Evolutionary conservation across 2,113 vertebrate species (phyloP).

Genomic region (Lepisosteus osseus): DNA sequence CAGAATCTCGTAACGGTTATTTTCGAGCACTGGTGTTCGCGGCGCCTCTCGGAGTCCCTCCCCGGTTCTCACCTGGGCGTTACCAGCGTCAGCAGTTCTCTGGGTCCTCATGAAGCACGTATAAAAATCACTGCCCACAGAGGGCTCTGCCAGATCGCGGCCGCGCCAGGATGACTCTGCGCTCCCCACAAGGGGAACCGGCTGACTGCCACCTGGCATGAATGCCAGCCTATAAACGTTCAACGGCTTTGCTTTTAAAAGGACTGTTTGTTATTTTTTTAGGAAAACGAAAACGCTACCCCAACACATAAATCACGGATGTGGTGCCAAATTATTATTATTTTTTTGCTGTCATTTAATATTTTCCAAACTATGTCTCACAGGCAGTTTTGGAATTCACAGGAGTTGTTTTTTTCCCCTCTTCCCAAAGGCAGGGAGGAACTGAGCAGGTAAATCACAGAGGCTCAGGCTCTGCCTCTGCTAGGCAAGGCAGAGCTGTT

Average conservation of each 20-base stretch:
- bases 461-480: no score
- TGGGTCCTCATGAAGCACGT: slow-evolving; percentile 38
- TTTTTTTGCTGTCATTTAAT: not conserved
- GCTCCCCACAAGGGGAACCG: not conserved
- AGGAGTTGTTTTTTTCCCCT: no score
- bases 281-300: no score
- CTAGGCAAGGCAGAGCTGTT: no score
- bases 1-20: slow-evolving; percentile 47
- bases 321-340: no score
- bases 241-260: slow-evolving; percentile 39
- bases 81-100: slow-evolving; percentile 46
- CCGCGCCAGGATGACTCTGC: not conserved
- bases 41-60: slow-evolving; percentile 15
- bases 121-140: slow-evolving; percentile 43
- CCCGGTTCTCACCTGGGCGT: slow-evolving; percentile 37
- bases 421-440: no score
- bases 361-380: no score
- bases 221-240: slow-evolving; percentile 53
- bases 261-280: no score
- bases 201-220: slow-evolving; percentile 20
- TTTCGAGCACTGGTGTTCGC: slow-evolving; percentile 33
- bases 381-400: no score
- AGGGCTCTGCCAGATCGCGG: slow-evolving; percentile 21
- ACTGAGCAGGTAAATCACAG: no score
- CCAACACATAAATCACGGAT: not conserved